A percentile compares a stretch with the other conserved stretches of the same genome.
phyloP scores from a whole-genome alignment of 2,888 invertebrate species.

The Xylophagus ater region DNA sequence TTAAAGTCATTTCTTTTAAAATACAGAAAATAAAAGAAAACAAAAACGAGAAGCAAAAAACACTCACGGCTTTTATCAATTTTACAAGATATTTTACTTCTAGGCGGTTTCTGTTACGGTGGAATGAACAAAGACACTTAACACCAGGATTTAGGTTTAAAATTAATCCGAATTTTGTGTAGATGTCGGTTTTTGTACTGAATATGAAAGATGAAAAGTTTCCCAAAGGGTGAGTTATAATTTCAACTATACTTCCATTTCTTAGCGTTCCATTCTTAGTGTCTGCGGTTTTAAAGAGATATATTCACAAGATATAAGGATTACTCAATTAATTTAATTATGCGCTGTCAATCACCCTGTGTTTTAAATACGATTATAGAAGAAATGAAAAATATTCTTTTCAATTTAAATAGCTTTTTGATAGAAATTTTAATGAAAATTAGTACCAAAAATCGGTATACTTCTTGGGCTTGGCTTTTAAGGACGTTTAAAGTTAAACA shows the following conservation, averaged over 20 bases:
- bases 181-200: slow-evolving; percentile 3
- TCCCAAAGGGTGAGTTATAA: not conserved
- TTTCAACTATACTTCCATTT: not conserved
- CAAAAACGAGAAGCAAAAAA: not conserved
- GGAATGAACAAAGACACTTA: slow-evolving; percentile 19
- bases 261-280: slow-evolving; percentile 6
- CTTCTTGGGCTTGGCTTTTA: no score
- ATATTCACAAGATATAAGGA: slow-evolving; percentile 26
- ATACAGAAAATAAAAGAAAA: no score
- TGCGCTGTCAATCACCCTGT: slow-evolving; percentile 41
- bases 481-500: no score
- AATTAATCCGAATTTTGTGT: slow-evolving; percentile 16
- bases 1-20: slow-evolving; percentile 6
- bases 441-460: no score
- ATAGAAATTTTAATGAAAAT: no score
- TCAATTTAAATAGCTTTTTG: no score
- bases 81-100: slow-evolving; percentile 15
- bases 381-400: no score
- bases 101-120: slow-evolving; percentile 16
- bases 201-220: no score
- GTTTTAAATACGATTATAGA: no score
- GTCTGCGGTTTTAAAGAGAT: slow-evolving; percentile 17
- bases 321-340: slow-evolving; percentile 42
- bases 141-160: slow-evolving; percentile 19
- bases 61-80: slow-evolving; percentile 10